Evolutionary conservation across 2,797 vertebrate genomes (phyloP), one percentile per base, ranked within the genome.

Genomic region (Macropodus opercularis): DNA sequence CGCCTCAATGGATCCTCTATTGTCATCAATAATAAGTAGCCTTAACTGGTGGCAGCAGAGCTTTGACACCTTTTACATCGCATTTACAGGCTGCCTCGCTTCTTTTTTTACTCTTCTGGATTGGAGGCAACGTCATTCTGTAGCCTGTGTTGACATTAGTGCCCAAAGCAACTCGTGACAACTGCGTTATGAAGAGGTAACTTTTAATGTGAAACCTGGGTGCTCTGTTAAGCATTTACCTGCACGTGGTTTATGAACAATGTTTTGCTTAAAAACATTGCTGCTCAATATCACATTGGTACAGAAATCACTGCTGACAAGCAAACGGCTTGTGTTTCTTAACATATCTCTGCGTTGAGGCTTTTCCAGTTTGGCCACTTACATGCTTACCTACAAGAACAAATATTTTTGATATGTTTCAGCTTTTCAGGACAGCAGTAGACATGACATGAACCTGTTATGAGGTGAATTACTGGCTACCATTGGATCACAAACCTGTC

Each of bases 271-370:
- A 22, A 42, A 61, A 52, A 67, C n/a, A 66, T 15, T 73, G 70
- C 76, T 84, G 76, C 72, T 80, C 61, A 74, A 66, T 51, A 69
- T 77, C 52, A 68, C 62, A 47, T 57, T 9, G 14, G 31, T 61
- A 70, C 46, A 74, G 15, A 83, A 70, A 67, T 70, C 55, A 76
- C 77, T 77, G 79, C 70, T 72, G 67, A 72, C 67, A 80, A 88
- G 80, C 81, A 80, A 85, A 77, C 74, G 75, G 77, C 67, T 85
- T 83, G 61, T 85, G 66, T 79, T 81, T 75, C 69, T 66, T 79
- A 72, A 86, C 83, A 88, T 85, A 85, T 89, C 77, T 91, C 85
- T 83, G 59, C 56, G 76, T 90, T 83, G 86, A 12, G 70, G 64
- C 77, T 51, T 64, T 26, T 80, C 63, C 74, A 65, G 65, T 85